These are phyloP conservation scores for Engystomops pustulosus DNA, from an alignment of 2,113 vertebrate genomes.

Conservation along the genomic window DNA sequence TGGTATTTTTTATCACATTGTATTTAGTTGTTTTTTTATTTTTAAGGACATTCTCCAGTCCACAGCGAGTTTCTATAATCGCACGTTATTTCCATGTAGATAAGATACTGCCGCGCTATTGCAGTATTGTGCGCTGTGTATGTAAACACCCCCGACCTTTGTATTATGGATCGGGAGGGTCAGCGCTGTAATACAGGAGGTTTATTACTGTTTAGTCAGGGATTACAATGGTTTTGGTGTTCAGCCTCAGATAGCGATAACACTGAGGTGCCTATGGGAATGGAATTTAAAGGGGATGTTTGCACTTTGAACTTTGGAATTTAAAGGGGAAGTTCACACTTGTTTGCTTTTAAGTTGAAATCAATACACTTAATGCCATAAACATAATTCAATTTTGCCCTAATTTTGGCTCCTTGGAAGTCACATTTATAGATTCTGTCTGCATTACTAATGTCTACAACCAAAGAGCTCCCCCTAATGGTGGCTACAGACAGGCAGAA, in stretches of 20 bases:
- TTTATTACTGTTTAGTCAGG: not conserved
- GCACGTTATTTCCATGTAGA: not conserved
- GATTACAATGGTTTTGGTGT: not conserved
- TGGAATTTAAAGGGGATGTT: not conserved
- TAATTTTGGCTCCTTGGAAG: too few species aligned
- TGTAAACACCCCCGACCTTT: conserved; percentile 27
- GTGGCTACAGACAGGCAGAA: not conserved
- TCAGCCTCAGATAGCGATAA: not conserved
- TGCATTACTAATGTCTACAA: too few species aligned
- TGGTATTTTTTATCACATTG: too few species aligned
- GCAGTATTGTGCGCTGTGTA: not conserved
- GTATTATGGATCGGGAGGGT: not conserved
- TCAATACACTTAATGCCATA: not conserved
- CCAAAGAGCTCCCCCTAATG: not conserved
- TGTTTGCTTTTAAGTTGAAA: not conserved
- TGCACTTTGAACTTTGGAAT: too few species aligned
- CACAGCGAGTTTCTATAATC: not conserved
- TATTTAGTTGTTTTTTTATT: not conserved
- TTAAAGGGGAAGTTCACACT: not conserved
- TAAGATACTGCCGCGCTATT: not conserved
- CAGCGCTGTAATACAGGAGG: not conserved
- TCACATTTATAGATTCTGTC: too few species aligned
- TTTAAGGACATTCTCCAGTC: not conserved
- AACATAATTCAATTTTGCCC: too few species aligned
- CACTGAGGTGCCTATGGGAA: not conserved